These are phyloP conservation scores for Pseudois nayaur DNA, from an alignment of 2,113 vertebrate species.

Conservation along the genomic window DNA sequence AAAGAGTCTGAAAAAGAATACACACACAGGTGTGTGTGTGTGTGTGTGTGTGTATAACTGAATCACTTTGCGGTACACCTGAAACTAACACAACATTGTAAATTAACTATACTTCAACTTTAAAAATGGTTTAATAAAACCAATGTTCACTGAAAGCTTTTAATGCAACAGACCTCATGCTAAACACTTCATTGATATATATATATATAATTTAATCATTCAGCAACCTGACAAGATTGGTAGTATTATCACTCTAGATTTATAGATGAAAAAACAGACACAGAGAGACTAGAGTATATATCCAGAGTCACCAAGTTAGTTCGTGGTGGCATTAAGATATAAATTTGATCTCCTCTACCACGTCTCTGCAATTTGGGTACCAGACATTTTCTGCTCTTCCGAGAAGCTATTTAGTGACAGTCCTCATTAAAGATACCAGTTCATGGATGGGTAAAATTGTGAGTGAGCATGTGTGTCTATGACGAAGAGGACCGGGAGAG, in stretches of 20 bases:
- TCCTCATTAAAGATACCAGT: neutral
- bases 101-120: neutral
- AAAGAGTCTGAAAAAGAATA: neutral
- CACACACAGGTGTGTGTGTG: neutral
- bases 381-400: conserved; percentile 27
- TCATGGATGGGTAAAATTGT: neutral
- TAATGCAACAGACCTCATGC: neutral
- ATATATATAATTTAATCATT: neutral
- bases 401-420: neutral
- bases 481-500: neutral
- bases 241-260: neutral
- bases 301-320: neutral
- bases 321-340: neutral
- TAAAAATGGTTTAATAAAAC: neutral
- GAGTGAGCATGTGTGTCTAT: neutral
- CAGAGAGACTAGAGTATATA: neutral
- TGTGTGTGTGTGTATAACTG: neutral
- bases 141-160: neutral
- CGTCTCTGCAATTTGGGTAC: neutral
- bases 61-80: neutral
- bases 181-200: neutral
- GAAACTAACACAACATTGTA: neutral
- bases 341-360: neutral
- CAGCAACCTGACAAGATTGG: neutral
- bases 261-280: neutral